These are phyloP conservation scores for Anhinga rufa DNA, from an alignment of 2,113 vertebrate species.

Conservation along the genomic window DNA sequence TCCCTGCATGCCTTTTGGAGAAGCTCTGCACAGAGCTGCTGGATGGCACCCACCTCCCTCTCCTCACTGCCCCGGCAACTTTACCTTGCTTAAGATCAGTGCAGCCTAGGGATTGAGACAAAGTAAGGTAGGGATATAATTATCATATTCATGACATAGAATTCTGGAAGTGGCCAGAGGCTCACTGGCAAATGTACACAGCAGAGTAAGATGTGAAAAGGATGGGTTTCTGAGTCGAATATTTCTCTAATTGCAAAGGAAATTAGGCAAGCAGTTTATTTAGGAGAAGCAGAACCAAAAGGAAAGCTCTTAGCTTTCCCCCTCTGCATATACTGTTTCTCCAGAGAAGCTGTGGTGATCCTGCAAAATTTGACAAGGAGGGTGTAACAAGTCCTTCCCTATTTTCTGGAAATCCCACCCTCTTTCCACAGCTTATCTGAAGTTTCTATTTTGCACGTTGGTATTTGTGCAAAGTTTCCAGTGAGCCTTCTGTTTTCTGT, in stretches of 20 bases:
- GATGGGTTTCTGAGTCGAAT: constrained; percentile 40
- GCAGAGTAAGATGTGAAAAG: constrained; percentile 48
- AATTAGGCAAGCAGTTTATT: constrained; percentile 78
- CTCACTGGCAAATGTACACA: background rate
- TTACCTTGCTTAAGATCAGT: background rate
- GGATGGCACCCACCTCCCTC: background rate
- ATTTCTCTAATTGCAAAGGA: constrained; percentile 74
- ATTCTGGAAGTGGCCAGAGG: background rate
- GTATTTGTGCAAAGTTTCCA: constrained; percentile 6
- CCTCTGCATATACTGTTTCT: background rate
- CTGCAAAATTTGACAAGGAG: constrained; percentile 66
- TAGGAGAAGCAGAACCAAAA: constrained; percentile 80
- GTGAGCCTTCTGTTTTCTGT: background rate
- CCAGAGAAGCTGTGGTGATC: constrained; percentile 66
- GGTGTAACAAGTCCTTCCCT: constrained; percentile 69
- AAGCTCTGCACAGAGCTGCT: background rate
- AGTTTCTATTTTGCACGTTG: constrained; percentile 61
- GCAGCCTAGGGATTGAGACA: background rate
- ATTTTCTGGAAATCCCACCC: constrained; percentile 77
- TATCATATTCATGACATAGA: background rate
- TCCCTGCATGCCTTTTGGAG: background rate
- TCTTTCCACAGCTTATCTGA: constrained; percentile 14
- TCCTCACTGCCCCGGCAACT: background rate
- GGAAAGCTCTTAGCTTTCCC: constrained; percentile 68
- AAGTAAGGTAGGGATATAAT: background rate